Conservation (phyloP, 2,888 invertebrate genomes). For the Erynnis tages region DNA sequence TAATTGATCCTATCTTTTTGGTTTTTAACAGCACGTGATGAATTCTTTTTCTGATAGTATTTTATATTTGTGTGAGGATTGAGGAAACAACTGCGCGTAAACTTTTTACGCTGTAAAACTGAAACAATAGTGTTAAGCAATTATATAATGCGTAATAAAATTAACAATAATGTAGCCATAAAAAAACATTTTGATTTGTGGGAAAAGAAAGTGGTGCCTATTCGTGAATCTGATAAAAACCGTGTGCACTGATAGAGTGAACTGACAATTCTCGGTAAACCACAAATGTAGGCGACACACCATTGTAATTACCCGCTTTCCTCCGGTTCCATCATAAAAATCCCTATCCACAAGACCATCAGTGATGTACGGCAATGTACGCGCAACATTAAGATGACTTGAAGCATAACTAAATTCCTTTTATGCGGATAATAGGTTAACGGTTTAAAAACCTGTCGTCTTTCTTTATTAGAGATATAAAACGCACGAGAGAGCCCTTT, state of each 20-base stretch:
- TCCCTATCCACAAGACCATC: constrained; percentile 16
- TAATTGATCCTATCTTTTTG: no score
- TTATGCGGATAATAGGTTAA: constrained; percentile 38
- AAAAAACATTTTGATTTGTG: constrained; percentile 10
- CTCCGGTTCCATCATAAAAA: constrained; percentile 19
- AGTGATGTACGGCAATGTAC: constrained; percentile 1
- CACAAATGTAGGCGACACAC: constrained; percentile 23
- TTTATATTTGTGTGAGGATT: no score
- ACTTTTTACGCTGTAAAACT: no score
- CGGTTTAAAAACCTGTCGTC: constrained; percentile 32
- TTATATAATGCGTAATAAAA: neutral
- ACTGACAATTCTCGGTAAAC: constrained; percentile 19
- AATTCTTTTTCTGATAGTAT: no score
- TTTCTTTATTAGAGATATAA: constrained; percentile 30
- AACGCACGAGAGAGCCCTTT: constrained; percentile 31
- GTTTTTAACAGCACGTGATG: no score
- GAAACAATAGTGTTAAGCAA: no score
- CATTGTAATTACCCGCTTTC: constrained; percentile 23
- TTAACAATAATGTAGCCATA: neutral
- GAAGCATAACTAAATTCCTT: constrained; percentile 39
- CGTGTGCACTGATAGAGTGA: neutral
- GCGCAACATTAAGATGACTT: constrained; percentile 19
- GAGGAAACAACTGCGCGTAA: no score
- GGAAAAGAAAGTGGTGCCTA: constrained; percentile 9
- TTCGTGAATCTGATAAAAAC: constrained; percentile 17